Conservation (phyloP, 2,888 invertebrate species). For the Branchinecta sandiegonensis region DNA sequence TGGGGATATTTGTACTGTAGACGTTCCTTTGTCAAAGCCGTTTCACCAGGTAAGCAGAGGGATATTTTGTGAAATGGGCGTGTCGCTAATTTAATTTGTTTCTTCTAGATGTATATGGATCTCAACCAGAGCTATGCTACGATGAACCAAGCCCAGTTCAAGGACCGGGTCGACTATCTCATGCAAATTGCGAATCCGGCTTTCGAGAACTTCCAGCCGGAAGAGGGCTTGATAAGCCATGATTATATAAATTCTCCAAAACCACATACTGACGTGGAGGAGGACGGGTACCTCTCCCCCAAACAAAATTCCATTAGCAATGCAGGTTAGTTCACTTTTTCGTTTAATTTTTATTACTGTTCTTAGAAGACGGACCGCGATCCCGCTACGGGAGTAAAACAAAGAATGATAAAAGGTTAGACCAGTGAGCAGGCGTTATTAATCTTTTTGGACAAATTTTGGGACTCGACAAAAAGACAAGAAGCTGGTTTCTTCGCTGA, state of each 20-base stretch:
- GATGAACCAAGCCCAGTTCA: neutral
- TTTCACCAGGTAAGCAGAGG: neutral
- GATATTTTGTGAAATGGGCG: neutral
- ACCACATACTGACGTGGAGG: neutral
- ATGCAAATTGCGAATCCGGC: constrained; percentile 9
- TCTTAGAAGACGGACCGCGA: too few relatives aligned
- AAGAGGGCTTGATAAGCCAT: neutral
- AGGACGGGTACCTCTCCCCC: neutral
- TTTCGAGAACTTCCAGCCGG: neutral
- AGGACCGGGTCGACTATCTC: constrained; percentile 5
- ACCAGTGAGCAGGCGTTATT: too few relatives aligned
- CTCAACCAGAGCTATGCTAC: constrained; percentile 6
- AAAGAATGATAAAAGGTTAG: too few relatives aligned
- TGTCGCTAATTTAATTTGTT: neutral
- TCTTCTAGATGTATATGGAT: constrained; percentile 11
- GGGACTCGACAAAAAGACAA: too few relatives aligned
- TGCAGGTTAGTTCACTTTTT: neutral
- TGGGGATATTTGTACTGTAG: too few relatives aligned
- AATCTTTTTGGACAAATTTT: too few relatives aligned
- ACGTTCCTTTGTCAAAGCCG: too few relatives aligned
- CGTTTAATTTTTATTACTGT: too few relatives aligned
- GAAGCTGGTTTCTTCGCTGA: too few relatives aligned
- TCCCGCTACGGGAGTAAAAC: too few relatives aligned
- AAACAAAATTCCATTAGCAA: neutral
- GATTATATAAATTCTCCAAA: neutral